These are phyloP conservation scores for Mus spretus DNA, from an alignment of 2,797 vertebrate genomes.

Conservation along the genomic window DNA sequence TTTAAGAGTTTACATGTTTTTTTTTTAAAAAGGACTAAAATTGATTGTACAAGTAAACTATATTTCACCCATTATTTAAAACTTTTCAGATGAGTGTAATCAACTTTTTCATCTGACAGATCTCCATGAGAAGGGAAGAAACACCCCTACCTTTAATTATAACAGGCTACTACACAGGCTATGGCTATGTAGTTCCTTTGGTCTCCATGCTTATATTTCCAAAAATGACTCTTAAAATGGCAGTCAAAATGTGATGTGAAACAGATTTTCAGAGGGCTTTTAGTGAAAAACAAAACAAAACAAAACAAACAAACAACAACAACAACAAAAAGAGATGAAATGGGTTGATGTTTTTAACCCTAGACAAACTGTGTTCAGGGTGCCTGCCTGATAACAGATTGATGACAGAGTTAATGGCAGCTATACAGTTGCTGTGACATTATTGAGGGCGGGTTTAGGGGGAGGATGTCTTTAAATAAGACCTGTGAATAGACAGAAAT, in stretches of 20 bases:
- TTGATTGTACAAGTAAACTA: slow-evolving; percentile 53
- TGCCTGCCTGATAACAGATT: slow-evolving; percentile 22
- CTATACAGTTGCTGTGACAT: neutral
- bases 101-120: slow-evolving; percentile 60
- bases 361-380: neutral
- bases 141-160: neutral
- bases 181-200: slow-evolving; percentile 33
- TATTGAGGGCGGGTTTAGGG: neutral
- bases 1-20: slow-evolving; percentile 80
- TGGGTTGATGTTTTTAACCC: neutral
- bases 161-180: slow-evolving; percentile 42
- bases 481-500: neutral
- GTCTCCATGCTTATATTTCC: slow-evolving; percentile 44
- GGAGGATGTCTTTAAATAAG: neutral
- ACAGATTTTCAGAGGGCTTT: slow-evolving; percentile 67
- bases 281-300: neutral
- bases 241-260: slow-evolving; percentile 48
- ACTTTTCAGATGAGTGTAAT: slow-evolving; percentile 63
- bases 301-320: neutral
- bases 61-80: slow-evolving; percentile 64
- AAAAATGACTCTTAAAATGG: slow-evolving; percentile 36
- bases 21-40: slow-evolving; percentile 59
- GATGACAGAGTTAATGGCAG: slow-evolving; percentile 1
- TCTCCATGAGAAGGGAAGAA: slow-evolving; percentile 6
- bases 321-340: neutral